Conservation (phyloP, 2,888 invertebrate genomes). For the Itoplectis maculator region DNA sequence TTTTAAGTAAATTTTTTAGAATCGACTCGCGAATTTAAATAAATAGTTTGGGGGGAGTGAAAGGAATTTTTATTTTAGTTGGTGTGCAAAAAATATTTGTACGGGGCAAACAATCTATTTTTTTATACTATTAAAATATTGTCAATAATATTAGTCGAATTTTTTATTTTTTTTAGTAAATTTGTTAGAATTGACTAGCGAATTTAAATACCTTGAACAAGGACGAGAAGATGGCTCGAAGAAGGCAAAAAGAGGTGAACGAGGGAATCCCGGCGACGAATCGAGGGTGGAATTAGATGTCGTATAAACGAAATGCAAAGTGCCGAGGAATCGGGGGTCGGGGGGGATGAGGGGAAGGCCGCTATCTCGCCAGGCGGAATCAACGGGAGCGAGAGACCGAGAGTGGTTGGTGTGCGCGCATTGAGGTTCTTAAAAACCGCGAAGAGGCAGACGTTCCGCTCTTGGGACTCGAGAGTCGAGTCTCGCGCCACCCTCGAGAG, state of each 20-base stretch:
- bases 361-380: slow-evolving; percentile 75
- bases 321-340: slow-evolving; percentile 59
- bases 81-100: background rate
- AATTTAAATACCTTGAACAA: background rate
- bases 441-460: slow-evolving; percentile 74
- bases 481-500: slow-evolving; percentile 58
- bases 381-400: slow-evolving; percentile 64
- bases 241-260: slow-evolving; percentile 32
- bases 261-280: slow-evolving; percentile 68
- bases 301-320: slow-evolving; percentile 79
- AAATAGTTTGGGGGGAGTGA: no score
- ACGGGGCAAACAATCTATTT: no score
- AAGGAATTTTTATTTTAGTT: no score
- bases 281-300: slow-evolving; percentile 73
- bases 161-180: background rate
- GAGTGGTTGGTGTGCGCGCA: no score
- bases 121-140: no score
- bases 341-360: slow-evolving; percentile 42
- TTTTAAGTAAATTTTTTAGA: no score
- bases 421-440: slow-evolving; percentile 82
- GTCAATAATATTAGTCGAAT: no score
- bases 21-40: no score
- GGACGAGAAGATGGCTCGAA: slow-evolving; percentile 10
- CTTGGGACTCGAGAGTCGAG: slow-evolving; percentile 58
- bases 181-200: background rate